Evolutionary conservation across 2,888 invertebrate genomes (phyloP).

Genomic region (Eulithis prunata): DNA sequence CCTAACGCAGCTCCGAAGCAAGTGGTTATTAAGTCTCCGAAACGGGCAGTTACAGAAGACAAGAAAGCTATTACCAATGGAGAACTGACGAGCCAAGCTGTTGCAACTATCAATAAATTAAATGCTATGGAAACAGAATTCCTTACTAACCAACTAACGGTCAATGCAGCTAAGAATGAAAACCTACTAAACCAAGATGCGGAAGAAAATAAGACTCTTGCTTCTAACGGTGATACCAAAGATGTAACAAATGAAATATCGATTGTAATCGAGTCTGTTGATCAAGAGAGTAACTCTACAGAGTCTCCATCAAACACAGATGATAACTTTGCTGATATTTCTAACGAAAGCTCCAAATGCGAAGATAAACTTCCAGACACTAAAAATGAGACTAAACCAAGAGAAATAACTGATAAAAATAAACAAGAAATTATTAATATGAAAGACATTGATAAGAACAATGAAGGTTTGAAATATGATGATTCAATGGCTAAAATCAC

Average conservation of each 20-base stretch:
- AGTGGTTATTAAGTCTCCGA: slow-evolving; percentile 71
- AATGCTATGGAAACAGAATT: slow-evolving; percentile 75
- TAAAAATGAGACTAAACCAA: slow-evolving; percentile 25
- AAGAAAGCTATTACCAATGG: slow-evolving; percentile 36
- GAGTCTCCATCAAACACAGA: slow-evolving; percentile 70
- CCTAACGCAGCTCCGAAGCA: slow-evolving; percentile 66
- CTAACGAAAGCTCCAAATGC: slow-evolving; percentile 67
- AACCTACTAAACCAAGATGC: slow-evolving; percentile 66
- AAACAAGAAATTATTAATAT: slow-evolving; percentile 2
- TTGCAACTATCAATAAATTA: slow-evolving; percentile 63
- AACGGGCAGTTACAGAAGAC: slow-evolving; percentile 51
- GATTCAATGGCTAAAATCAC: slow-evolving; percentile 16
- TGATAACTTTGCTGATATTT: slow-evolving; percentile 71
- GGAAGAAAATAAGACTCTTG: slow-evolving; percentile 45
- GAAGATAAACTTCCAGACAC: slow-evolving; percentile 44
- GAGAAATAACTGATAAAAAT: neutral
- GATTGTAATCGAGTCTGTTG: slow-evolving; percentile 34
- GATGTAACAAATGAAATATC: slow-evolving; percentile 22
- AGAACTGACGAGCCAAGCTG: slow-evolving; percentile 62
- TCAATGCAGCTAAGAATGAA: slow-evolving; percentile 65
- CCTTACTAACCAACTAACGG: slow-evolving; percentile 60
- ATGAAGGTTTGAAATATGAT: slow-evolving; percentile 24
- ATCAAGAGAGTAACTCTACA: slow-evolving; percentile 49
- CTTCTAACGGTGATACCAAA: slow-evolving; percentile 16
- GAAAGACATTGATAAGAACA: neutral